phyloP scores from a whole-genome alignment of 2,113 vertebrate species.

The Anarhynchus alexandrinus region DNA sequence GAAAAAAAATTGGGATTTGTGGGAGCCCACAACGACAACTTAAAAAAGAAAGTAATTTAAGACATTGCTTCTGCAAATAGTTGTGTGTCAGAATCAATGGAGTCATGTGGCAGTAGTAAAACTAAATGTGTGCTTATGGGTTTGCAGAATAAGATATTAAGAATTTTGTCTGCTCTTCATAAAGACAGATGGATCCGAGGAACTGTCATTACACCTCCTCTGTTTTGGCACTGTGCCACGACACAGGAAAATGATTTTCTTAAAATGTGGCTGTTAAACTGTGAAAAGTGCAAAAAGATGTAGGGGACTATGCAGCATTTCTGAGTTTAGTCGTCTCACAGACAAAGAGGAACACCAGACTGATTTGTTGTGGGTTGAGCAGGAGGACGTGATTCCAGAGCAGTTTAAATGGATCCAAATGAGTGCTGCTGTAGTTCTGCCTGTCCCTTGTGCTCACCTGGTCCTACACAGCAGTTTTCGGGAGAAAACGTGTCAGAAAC shows the following conservation, averaged over 20 bases:
- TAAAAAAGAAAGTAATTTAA: neutral
- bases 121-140: neutral
- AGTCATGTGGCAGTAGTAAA: neutral
- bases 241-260: neutral
- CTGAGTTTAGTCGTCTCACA: neutral
- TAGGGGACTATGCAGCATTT: neutral
- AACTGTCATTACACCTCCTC: neutral
- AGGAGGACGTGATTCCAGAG: neutral
- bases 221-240: neutral
- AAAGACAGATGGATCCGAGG: neutral
- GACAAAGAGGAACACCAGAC: neutral
- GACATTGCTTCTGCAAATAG: neutral
- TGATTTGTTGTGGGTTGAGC: neutral
- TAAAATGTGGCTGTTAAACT: neutral
- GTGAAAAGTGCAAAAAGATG: neutral
- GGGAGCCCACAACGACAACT: neutral
- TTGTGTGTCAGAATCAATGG: neutral
- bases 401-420: neutral
- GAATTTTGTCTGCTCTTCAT: neutral
- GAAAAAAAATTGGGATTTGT: neutral
- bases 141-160: neutral
- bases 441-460: neutral
- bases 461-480: neutral
- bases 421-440: neutral
- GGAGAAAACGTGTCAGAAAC: neutral